phyloP scores from a whole-genome alignment of 2,888 invertebrate species.

The Pristionchus arcanus region DNA sequence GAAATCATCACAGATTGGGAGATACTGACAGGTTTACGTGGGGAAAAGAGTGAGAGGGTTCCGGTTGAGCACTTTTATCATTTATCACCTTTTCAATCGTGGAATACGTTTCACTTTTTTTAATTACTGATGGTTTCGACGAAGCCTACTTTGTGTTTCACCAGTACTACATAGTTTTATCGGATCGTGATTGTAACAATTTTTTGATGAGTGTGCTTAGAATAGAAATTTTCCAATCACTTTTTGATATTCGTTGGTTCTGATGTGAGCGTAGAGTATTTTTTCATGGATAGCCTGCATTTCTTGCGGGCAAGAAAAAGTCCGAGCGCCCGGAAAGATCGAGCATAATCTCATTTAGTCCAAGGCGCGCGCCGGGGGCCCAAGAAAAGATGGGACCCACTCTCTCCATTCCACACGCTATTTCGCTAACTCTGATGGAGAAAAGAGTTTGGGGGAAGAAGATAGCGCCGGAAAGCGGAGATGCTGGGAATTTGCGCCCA shows the following conservation, averaged over 20 bases:
- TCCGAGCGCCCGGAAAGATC: slow-evolving; percentile 20
- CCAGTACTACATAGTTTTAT: not conserved
- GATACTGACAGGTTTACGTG: slow-evolving; percentile 12
- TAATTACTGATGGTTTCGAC: not conserved
- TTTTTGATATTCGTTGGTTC: not conserved
- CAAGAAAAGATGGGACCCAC: not conserved
- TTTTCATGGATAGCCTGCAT: not conserved
- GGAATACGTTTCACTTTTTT: not conserved
- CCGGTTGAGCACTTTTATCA: slow-evolving; percentile 19
- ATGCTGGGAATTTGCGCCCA: not conserved
- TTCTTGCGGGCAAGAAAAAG: not conserved
- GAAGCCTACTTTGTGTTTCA: not conserved
- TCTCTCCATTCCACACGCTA: not conserved
- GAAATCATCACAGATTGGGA: not conserved
- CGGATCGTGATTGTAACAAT: not conserved
- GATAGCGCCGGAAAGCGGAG: slow-evolving; percentile 22
- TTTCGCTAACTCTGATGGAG: not conserved
- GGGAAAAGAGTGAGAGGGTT: not conserved
- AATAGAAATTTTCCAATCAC: too few relatives aligned
- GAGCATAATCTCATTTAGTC: slow-evolving; percentile 33
- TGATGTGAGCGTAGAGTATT: not conserved
- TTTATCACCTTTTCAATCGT: not conserved
- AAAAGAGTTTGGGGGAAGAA: not conserved
- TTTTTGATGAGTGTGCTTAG: not conserved
- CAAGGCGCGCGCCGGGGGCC: not conserved